Evolutionary conservation across 1,140 invertebrate genomes (phyloP), one percentile per base, ranked within the genome.

Genomic region (Bathynomus jamesi): DNA sequence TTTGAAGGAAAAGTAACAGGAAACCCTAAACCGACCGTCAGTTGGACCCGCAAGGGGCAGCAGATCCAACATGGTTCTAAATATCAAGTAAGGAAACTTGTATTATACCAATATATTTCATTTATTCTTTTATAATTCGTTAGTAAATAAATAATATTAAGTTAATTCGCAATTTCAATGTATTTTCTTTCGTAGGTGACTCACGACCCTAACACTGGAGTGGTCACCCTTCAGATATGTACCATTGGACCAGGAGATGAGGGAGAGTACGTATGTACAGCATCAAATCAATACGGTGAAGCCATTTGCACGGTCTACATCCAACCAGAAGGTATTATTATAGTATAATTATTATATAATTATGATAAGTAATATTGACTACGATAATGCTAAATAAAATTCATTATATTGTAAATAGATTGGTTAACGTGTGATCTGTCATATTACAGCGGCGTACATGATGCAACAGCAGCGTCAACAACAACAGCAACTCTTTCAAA

Each of bases 261-360:
- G 81, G 95, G 95, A 72, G 94, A 97, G 83, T 97, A 97, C 82
- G 95, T 92, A 1, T 96, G 95, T 82, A 93, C 90, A 68, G 94
- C 95, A 10, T 87, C 90, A 71, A 98, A 98, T 82, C 89, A 92
- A 79, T 94, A 92, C 78, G 95, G 95, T 69, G 93, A 95, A 85
- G 93, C 93, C 25, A 93, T 95, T 78, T 95, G 94, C 81, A 94
- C 93, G 53, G 93, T 95, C n/a, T 93, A 90, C 80, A 95, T 96
- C 79, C 91, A 94, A 81, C 92, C 93, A n/a, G 93, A 95, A 84
- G 91, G 92, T 78, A 5, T 17, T n/a, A n/a, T n/a, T n/a, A n/a
- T n/a, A n/a, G n/a, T n/a, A n/a, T n/a, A n/a, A n/a, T n/a, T n/a
- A n/a, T n/a, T n/a, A n/a, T n/a, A n/a, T n/a, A n/a, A n/a, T n/a